Evolutionary conservation across 2,113 vertebrate species (phyloP), one percentile per base, ranked within the genome.

Genomic region (Ramphastos sulfuratus): DNA sequence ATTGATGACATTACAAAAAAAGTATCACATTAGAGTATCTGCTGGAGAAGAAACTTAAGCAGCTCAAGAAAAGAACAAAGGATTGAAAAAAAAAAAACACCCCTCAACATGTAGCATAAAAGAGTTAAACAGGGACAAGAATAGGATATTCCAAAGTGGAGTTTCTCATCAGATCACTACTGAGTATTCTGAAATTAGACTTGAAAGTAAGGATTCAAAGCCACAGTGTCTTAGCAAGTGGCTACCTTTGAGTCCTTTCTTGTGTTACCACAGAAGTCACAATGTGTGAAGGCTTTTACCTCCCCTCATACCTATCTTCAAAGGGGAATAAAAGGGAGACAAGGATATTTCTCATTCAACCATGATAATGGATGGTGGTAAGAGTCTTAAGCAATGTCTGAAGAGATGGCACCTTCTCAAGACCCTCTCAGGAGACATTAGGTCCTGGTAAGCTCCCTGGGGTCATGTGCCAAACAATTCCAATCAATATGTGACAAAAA

Each of bases 181-280:
- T 52, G 13, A 85, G 56, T 31, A 64, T 50, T 71, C 28, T 64
- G 67, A 87, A 77, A 85, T 89, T 30, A 81, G 30, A 46, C 19
- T 85, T 21, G 33, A 64, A 83, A 78, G 65, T 15, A 71, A 71
- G n/a, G 20, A 67, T 50, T 33, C n/a, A 81, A 69, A 82, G 24
- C 7, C 35, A 31, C 0, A 0, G 10, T 39, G 23, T 58, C 65
- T 80, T 77, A 69, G 46, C 64, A 73, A 85, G 31, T 8, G 3
- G 80, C 19, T 71, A 0, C 20, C 21, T 80, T 87, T 81, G 72
- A 71, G 25, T 91, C 28, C 31, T 89, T 61, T 48, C n/a, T 78
- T 83, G 19, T 67, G 33, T 46, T 75, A 81, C 37, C 33, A 54
- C 48, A 39, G 81, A 92, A 90, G 12, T 77, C 64, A 66, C 12